Evolutionary conservation across 1,140 invertebrate genomes (phyloP), one percentile per base, ranked within the genome.

Genomic region (Meloidogyne hapla): DNA sequence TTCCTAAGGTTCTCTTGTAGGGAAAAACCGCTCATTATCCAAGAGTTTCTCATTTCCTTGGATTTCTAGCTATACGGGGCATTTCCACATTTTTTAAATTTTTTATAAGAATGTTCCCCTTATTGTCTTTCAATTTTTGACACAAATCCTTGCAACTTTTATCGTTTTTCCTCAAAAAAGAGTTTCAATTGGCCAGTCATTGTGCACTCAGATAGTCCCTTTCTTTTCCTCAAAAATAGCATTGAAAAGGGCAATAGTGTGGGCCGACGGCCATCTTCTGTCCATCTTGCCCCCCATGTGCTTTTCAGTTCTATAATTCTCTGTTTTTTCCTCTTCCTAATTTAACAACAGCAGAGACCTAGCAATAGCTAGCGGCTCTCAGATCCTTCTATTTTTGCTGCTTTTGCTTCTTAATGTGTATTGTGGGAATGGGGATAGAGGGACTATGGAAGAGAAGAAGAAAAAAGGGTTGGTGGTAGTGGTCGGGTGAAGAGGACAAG

Each of bases 401-500:
- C 48, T 56, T 56, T 56, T 56, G 48, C 48, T 48, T 48, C 45
- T 56, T 56, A 56, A 56, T 56, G 48, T 56, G 48, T 56, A 56
- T 56, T 56, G 12, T 56, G 48, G 48, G 48, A 56, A n/a, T 56
- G 18, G 18, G 48, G 48, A 13, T 13, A 56, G 12, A 56, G 18
- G 12, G 33, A 33, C 33, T 33, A 33, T 33, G 33, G 33, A 33
- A 33, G 33, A 33, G 33, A 33, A 33, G 9, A 33, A 33, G 48
- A 56, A 21, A n/a, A 56, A 56, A 56, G 6, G 18, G 18, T 18
- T 13, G 45, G 48, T 18, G 45, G 45, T 48, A n/a, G 48, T 56
- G 48, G 48, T 56, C n/a, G 48, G 48, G 48, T 56, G 48, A 56
- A 56, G 48, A 56, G 48, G 48, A 56, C 48, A 56, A 21, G n/a